These are phyloP conservation scores for Myrmecophaga tridactyla DNA, from an alignment of 2,113 vertebrate species.

Conservation along the genomic window DNA sequence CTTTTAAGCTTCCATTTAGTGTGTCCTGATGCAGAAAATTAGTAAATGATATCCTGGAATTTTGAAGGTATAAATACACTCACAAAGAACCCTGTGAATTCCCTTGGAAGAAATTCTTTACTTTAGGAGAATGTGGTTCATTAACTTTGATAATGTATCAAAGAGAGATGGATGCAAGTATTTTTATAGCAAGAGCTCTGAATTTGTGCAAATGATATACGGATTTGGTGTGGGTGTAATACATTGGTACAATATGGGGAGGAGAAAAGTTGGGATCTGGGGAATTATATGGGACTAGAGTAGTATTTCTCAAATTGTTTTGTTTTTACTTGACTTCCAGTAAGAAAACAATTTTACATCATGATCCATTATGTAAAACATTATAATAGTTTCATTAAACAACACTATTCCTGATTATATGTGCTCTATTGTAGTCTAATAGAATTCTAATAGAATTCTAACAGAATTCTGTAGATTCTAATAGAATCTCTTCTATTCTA, in stretches of 20 bases:
- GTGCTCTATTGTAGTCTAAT: neutral
- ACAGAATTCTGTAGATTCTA: no score
- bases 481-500: neutral
- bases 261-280: neutral
- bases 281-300: neutral
- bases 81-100: neutral
- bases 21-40: constrained; percentile 48
- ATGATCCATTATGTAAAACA: no score
- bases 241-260: neutral
- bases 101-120: neutral
- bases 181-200: neutral
- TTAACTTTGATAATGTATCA: constrained; percentile 28
- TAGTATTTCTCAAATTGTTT: neutral
- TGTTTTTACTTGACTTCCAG: neutral
- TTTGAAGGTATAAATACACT: constrained; percentile 45
- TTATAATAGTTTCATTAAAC: neutral
- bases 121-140: constrained; percentile 18
- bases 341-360: neutral
- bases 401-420: neutral
- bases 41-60: constrained; percentile 18
- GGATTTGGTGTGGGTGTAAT: neutral
- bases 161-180: neutral
- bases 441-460: no score
- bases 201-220: neutral
- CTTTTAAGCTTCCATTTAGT: constrained; percentile 38